phyloP scores from a whole-genome alignment of 2,888 invertebrate genomes.

The Zygaena filipendulae region DNA sequence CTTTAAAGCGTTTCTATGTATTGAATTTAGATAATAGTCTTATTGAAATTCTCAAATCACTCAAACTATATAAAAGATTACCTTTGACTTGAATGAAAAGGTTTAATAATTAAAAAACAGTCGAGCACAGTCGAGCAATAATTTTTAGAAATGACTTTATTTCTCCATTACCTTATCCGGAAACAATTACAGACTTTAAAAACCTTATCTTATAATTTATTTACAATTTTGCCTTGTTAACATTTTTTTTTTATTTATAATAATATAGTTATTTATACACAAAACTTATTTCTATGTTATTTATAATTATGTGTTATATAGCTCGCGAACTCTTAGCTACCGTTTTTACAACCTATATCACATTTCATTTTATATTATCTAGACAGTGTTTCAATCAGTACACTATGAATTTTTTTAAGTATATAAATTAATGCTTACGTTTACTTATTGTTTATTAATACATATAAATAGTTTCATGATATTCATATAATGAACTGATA shows the following conservation, averaged over 20 bases:
- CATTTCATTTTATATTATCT: constrained; percentile 58
- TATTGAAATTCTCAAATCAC: too few relatives aligned
- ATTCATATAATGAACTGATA: too few relatives aligned
- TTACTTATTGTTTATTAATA: too few relatives aligned
- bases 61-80: too few relatives aligned
- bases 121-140: too few relatives aligned
- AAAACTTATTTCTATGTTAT: constrained; percentile 28
- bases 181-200: constrained; percentile 64
- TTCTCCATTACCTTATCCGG: constrained; percentile 51
- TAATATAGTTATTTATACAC: constrained; percentile 34
- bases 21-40: too few relatives aligned
- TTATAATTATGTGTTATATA: constrained; percentile 24
- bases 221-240: constrained; percentile 42
- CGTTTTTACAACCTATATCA: constrained; percentile 67
- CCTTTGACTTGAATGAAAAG: too few relatives aligned
- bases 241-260: constrained; percentile 44
- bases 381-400: too few relatives aligned
- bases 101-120: too few relatives aligned
- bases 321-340: constrained; percentile 48
- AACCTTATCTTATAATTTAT: constrained; percentile 62
- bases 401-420: constrained; percentile 3
- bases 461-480: too few relatives aligned
- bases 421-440: too few relatives aligned
- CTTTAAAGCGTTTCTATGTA: too few relatives aligned
- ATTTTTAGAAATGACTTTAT: constrained; percentile 64